Percentiles rank a stretch among this genome's conserved stretches.
Evolutionary conservation across 2,113 vertebrate genomes (phyloP).

Genomic region (Apodemus sylvaticus): DNA sequence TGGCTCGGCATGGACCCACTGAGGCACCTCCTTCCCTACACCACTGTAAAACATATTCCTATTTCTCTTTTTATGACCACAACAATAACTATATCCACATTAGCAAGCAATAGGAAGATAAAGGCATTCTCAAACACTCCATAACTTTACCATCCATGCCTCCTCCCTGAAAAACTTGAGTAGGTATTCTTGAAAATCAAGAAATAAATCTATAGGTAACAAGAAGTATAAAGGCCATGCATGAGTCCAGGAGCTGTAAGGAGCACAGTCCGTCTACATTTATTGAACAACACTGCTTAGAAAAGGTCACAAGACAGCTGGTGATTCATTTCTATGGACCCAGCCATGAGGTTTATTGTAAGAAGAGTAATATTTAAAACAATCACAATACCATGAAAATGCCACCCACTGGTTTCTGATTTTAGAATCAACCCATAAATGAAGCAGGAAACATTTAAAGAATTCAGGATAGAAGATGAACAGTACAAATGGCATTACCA

Average conservation of each 20-base stretch:
- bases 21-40: too few species aligned
- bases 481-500: not conserved
- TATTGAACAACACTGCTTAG: not conserved
- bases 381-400: slow-evolving; percentile 1
- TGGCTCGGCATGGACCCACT: too few species aligned
- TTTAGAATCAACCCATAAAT: slow-evolving; percentile 20
- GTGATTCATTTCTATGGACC: not conserved
- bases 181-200: not conserved
- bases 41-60: too few species aligned
- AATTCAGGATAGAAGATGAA: slow-evolving; percentile 12
- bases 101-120: not conserved
- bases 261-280: not conserved
- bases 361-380: slow-evolving; percentile 43
- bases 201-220: not conserved
- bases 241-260: not conserved
- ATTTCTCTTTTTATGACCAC: too few species aligned
- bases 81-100: too few species aligned
- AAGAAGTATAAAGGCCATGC: not conserved
- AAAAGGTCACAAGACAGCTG: not conserved
- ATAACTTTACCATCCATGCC: not conserved
- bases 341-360: not conserved
- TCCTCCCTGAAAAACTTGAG: not conserved
- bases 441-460: not conserved
- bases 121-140: slow-evolving; percentile 37
- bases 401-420: slow-evolving; percentile 22